Evolutionary conservation across 2,113 vertebrate genomes (phyloP).

Genomic region (Petrocephalus zakoni): DNA sequence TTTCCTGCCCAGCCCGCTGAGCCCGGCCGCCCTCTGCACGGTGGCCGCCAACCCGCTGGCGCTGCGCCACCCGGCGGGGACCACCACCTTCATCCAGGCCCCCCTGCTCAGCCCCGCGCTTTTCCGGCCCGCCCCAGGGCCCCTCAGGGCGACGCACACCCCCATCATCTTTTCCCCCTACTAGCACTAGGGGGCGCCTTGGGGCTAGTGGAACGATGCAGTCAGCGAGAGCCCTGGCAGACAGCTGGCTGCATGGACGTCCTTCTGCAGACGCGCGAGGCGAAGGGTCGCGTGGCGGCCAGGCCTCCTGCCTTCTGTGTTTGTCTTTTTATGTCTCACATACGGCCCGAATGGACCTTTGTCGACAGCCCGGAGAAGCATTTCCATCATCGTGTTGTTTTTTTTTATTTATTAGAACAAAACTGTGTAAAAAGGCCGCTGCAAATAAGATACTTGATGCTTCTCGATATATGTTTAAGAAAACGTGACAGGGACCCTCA

Average conservation of each 20-base stretch:
- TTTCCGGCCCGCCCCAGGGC: constrained; percentile 75
- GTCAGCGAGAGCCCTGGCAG: background rate
- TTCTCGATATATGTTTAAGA: constrained; percentile 18
- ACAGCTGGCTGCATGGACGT: background rate
- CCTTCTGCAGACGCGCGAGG: background rate
- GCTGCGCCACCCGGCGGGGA: constrained; percentile 62
- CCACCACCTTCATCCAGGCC: constrained; percentile 73
- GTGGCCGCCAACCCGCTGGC: constrained; percentile 71
- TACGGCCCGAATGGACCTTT: constrained; percentile 30
- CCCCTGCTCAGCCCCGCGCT: constrained; percentile 81
- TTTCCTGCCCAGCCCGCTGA: constrained; percentile 74
- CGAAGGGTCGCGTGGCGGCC: background rate
- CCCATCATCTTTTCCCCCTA: constrained; percentile 87
- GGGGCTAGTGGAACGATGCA: constrained; percentile 15
- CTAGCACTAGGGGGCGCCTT: constrained; percentile 44
- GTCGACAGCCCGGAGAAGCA: constrained; percentile 21
- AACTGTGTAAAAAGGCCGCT: constrained; percentile 41
- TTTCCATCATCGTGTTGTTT: constrained; percentile 24
- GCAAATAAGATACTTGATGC: constrained; percentile 36
- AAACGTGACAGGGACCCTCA: constrained; percentile 11
- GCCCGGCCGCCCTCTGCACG: constrained; percentile 71
- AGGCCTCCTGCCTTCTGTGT: background rate
- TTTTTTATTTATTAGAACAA: constrained; percentile 42
- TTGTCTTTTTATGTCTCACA: background rate
- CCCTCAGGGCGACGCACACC: constrained; percentile 69